A percentile compares a stretch with the other conserved stretches of the same genome.
phyloP scores from a whole-genome alignment of 1,140 invertebrate genomes.

The Drosophila melanica region DNA sequence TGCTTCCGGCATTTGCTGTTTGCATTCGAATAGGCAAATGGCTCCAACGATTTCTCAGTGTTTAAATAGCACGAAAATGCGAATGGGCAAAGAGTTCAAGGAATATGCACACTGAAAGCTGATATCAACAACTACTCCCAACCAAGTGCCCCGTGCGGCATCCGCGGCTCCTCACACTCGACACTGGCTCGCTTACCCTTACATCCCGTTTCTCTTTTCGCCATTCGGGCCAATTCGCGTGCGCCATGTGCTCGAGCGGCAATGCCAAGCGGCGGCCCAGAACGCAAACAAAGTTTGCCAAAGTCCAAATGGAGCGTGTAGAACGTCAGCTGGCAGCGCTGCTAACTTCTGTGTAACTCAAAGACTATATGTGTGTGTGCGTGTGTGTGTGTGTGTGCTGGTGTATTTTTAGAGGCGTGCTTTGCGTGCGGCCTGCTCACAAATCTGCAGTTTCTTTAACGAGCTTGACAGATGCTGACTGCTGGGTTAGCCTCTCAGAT shows the following conservation, averaged over 20 bases:
- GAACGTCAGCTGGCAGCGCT: slow-evolving; percentile 61
- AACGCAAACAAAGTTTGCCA: slow-evolving; percentile 56
- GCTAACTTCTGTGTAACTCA: slow-evolving; percentile 24
- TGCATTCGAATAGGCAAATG: slow-evolving; percentile 44
- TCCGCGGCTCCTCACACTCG: slow-evolving; percentile 10
- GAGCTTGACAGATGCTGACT: slow-evolving; percentile 66
- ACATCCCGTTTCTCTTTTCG: neutral
- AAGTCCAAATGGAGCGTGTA: slow-evolving; percentile 73
- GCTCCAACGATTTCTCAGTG: slow-evolving; percentile 47
- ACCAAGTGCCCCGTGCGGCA: slow-evolving; percentile 28
- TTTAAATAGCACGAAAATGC: slow-evolving; percentile 54
- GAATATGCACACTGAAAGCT: slow-evolving; percentile 60
- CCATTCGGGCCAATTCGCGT: slow-evolving; percentile 48
- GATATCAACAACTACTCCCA: slow-evolving; percentile 75
- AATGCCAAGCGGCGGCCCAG: slow-evolving; percentile 24
- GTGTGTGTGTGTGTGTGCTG: slow-evolving; percentile 10
- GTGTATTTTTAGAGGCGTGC: slow-evolving; percentile 20
- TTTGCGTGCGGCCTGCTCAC: slow-evolving; percentile 21
- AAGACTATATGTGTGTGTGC: slow-evolving; percentile 6
- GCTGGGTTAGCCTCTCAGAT: slow-evolving; percentile 32
- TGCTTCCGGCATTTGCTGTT: slow-evolving; percentile 45
- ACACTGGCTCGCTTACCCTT: neutral
- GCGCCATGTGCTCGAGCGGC: slow-evolving; percentile 49
- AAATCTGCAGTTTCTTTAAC: slow-evolving; percentile 38
- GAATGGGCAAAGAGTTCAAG: slow-evolving; percentile 6